Evolutionary conservation across 2,113 vertebrate genomes (phyloP).

Genomic region (Thymallus thymallus): DNA sequence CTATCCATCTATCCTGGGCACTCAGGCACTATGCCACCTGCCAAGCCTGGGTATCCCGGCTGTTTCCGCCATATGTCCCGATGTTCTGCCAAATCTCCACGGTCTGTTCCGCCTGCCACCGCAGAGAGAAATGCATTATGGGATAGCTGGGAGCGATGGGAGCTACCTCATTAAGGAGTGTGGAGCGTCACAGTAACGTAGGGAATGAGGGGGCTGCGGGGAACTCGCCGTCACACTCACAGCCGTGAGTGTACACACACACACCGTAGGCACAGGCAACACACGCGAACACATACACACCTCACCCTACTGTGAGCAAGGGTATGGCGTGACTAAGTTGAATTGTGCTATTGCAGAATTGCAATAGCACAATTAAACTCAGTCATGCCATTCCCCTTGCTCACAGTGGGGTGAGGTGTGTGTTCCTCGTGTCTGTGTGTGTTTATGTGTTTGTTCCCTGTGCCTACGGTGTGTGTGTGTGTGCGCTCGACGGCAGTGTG

Average conservation of each 20-base stretch:
- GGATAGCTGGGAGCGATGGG: slow-evolving; percentile 83
- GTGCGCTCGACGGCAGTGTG: no score
- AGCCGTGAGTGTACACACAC: not conserved
- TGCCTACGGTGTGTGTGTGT: no score
- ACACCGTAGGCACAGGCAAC: no score
- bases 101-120: slow-evolving; percentile 87
- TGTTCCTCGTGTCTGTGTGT: no score
- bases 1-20: no score
- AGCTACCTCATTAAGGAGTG: slow-evolving; percentile 86
- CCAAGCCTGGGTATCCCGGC: slow-evolving; percentile 82
- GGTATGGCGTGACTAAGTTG: not conserved
- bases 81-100: slow-evolving; percentile 86
- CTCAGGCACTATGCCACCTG: slow-evolving; percentile 72
- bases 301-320: not conserved
- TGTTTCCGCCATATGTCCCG: slow-evolving; percentile 92
- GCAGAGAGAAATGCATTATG: slow-evolving; percentile 92
- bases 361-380: not conserved
- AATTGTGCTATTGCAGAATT: not conserved
- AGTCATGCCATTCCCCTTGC: no score
- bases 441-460: no score
- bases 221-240: slow-evolving; percentile 44
- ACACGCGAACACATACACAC: not conserved
- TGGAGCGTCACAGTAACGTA: slow-evolving; percentile 84
- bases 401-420: no score
- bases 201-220: slow-evolving; percentile 45